A percentile compares a stretch with the other conserved stretches of the same genome.
Evolutionary conservation across 1,140 invertebrate genomes (phyloP).

Genomic region (Brachionus calyciflorus): DNA sequence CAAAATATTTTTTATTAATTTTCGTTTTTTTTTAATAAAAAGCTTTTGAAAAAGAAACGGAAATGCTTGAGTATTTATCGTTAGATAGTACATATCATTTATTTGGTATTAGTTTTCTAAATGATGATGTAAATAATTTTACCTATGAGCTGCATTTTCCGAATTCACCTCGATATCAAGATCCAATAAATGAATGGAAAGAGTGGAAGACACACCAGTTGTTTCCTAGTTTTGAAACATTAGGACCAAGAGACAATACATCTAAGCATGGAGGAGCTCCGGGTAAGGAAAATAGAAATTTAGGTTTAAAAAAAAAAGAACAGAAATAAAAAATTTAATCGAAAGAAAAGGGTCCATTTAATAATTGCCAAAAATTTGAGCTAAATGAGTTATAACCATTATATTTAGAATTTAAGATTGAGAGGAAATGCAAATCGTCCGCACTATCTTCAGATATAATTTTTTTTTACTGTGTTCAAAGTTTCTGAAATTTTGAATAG

Average conservation of each 20-base stretch:
- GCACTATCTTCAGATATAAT: too few species aligned
- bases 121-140: constrained; percentile 50
- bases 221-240: constrained; percentile 68
- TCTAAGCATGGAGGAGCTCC: constrained; percentile 65
- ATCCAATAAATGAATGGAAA: constrained; percentile 56
- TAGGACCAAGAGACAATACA: constrained; percentile 66
- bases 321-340: too few species aligned
- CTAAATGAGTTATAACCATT: too few species aligned
- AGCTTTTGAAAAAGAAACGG: constrained; percentile 57
- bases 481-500: too few species aligned
- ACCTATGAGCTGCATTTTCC: constrained; percentile 66
- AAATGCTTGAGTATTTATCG: constrained; percentile 56
- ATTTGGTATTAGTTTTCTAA: constrained; percentile 58
- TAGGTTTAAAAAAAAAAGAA: too few species aligned
- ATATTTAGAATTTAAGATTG: too few species aligned
- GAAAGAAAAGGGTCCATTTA: too few species aligned
- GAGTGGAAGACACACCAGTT: constrained; percentile 69
- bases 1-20: neutral
- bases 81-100: constrained; percentile 52
- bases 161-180: constrained; percentile 63
- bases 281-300: too few species aligned
- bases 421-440: too few species aligned
- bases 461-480: too few species aligned
- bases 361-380: too few species aligned
- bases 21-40: constrained; percentile 24